A percentile compares a stretch with the other conserved stretches of the same genome.
phyloP scores from a whole-genome alignment of 2,797 vertebrate genomes.

The Cygnus olor region DNA sequence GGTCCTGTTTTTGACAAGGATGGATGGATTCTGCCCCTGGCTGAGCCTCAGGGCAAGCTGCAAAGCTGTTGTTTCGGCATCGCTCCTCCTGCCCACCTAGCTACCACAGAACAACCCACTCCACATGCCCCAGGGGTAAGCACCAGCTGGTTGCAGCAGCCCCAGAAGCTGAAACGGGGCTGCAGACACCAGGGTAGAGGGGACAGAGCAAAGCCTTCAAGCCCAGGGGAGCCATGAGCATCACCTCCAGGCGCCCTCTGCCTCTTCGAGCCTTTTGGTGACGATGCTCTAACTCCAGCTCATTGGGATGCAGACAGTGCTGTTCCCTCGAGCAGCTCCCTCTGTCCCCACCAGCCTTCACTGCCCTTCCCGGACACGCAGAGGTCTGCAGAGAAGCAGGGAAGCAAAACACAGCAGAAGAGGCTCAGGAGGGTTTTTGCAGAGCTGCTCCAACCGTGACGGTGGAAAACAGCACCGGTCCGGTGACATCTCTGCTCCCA shows the following conservation, averaged over 20 bases:
- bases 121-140: neutral
- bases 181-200: neutral
- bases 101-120: neutral
- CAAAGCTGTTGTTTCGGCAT: neutral
- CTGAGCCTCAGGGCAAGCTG: neutral
- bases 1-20: neutral
- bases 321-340: constrained; percentile 23
- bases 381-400: neutral
- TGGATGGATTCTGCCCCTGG: neutral
- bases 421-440: neutral
- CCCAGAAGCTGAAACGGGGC: rapidly evolving
- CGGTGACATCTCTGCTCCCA: neutral
- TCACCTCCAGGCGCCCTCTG: neutral
- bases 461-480: neutral
- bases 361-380: neutral
- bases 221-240: rapidly evolving
- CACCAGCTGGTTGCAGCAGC: neutral
- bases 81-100: neutral
- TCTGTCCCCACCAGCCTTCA: neutral
- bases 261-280: neutral
- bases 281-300: neutral
- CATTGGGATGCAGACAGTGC: constrained; percentile 45
- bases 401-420: neutral
- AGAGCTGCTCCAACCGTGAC: neutral
- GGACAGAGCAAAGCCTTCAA: neutral